A percentile compares a stretch with the other conserved stretches of the same genome.
Conservation (phyloP, 2,888 invertebrate species). For the Xestia xanthographa region DNA sequence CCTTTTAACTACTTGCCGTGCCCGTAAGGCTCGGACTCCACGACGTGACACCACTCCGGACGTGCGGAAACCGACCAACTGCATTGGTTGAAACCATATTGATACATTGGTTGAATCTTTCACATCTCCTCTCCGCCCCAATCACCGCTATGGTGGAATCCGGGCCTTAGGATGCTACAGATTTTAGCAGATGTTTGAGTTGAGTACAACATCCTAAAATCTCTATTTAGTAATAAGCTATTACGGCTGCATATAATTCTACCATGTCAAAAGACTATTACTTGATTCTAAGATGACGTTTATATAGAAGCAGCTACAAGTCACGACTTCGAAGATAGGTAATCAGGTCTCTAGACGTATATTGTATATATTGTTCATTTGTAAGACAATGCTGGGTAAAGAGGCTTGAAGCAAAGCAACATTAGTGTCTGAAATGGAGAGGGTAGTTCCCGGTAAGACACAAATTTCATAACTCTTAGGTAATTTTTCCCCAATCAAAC, state of each 20-base stretch:
- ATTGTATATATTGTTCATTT: slow-evolving; percentile 33
- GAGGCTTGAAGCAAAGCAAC: not conserved
- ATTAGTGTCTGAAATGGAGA: slow-evolving; percentile 13
- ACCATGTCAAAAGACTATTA: slow-evolving; percentile 27
- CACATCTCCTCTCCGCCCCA: not conserved
- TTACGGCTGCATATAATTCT: not conserved
- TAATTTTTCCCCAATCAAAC: no score
- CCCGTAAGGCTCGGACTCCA: not conserved
- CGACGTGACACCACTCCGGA: not conserved
- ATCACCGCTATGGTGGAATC: not conserved
- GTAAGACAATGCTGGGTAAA: slow-evolving; percentile 12
- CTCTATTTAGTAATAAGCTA: not conserved
- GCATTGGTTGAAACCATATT: not conserved
- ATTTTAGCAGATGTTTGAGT: not conserved
- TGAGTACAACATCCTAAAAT: not conserved
- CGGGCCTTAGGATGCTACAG: not conserved
- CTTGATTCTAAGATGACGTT: slow-evolving; percentile 29
- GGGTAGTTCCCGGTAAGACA: not conserved
- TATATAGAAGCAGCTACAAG: slow-evolving; percentile 20
- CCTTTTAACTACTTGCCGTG: slow-evolving; percentile 6
- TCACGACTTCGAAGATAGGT: slow-evolving; percentile 16
- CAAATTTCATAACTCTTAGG: not conserved
- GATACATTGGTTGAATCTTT: not conserved
- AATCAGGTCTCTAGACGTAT: slow-evolving; percentile 41
- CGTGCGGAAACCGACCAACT: not conserved